A percentile compares a stretch with the other conserved stretches of the same genome.
phyloP scores from a whole-genome alignment of 2,797 vertebrate genomes.

The Phataginus tetradactyla region DNA sequence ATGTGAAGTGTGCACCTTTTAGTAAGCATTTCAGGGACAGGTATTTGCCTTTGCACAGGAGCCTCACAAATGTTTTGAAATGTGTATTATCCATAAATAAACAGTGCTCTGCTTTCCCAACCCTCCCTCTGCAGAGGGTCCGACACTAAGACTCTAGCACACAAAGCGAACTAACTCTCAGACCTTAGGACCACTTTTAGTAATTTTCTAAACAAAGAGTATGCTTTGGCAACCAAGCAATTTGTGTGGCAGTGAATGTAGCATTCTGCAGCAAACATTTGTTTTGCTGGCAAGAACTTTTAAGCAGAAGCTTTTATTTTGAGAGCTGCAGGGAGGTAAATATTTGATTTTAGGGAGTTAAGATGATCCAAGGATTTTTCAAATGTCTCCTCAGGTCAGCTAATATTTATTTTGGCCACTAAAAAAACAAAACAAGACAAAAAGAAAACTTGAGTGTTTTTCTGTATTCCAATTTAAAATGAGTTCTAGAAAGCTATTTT shows the following conservation, averaged over 20 bases:
- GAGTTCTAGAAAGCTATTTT: not conserved
- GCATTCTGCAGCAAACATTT: not conserved
- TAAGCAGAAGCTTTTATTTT: constrained; percentile 39
- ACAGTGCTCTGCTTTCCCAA: not conserved
- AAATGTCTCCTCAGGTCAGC: constrained; percentile 25
- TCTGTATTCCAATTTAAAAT: not conserved
- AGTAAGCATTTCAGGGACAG: not conserved
- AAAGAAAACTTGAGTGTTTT: not conserved
- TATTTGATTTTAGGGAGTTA: constrained; percentile 52
- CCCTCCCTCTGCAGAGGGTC: not conserved
- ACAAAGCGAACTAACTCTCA: not conserved
- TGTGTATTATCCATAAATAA: not conserved
- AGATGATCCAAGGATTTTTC: constrained; percentile 45
- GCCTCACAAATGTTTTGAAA: not conserved
- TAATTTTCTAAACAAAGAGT: constrained; percentile 10
- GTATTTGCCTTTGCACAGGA: not conserved
- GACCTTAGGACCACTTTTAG: not conserved
- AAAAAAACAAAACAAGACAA: not conserved
- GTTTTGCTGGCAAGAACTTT: not conserved
- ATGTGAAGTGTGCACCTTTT: not conserved
- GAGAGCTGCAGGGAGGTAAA: constrained; percentile 25
- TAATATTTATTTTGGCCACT: constrained; percentile 47
- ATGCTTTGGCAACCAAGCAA: not conserved
- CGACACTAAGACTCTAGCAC: not conserved
- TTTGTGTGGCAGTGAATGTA: not conserved